Conservation (phyloP, 2,888 invertebrate species). For the Lycocerus yunnanus region DNA sequence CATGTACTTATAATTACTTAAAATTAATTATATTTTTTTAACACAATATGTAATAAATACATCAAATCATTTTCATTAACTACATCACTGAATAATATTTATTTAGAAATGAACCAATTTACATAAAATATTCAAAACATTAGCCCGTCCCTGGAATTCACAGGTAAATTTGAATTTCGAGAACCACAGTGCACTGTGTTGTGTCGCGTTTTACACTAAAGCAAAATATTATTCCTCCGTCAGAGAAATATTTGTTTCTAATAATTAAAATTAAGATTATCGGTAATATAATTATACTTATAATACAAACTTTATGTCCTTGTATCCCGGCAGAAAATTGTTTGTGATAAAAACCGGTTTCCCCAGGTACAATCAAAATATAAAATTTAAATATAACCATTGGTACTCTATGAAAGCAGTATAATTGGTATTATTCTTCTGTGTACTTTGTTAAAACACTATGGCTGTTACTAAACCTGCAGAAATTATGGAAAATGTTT, state of each 20-base stretch:
- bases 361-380: neutral
- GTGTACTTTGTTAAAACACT: neutral
- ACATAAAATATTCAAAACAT: neutral
- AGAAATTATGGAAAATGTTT: neutral
- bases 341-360: neutral
- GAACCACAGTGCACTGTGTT: neutral
- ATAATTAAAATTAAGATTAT: neutral
- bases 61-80: neutral
- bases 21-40: neutral
- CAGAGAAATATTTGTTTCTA: neutral
- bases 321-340: neutral
- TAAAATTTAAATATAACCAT: neutral
- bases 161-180: neutral
- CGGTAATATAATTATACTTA: neutral
- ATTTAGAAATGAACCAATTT: neutral
- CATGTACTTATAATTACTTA: no score
- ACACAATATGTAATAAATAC: neutral
- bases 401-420: neutral
- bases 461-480: neutral
- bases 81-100: neutral
- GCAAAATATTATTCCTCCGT: neutral
- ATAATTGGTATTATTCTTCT: neutral
- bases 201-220: neutral
- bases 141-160: neutral
- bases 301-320: neutral